Evolutionary conservation across 2,113 vertebrate genomes (phyloP).

Genomic region (Chrysemys picta): DNA sequence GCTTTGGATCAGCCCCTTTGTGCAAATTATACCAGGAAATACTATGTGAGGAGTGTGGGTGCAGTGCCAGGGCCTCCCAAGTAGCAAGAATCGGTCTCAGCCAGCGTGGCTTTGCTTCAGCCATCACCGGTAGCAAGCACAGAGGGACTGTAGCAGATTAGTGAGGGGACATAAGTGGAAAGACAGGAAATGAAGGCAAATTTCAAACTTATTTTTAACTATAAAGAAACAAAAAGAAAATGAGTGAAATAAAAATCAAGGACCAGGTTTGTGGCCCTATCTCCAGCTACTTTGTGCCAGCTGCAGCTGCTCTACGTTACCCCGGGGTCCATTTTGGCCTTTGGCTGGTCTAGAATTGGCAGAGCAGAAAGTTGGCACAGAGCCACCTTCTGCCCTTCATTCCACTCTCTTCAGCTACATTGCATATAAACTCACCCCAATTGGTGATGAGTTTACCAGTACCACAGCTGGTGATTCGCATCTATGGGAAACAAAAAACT

Average conservation of each 20-base stretch:
- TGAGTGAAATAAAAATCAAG: not conserved
- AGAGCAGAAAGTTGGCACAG: not conserved
- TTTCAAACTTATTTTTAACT: not conserved
- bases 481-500: not conserved
- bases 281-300: not conserved
- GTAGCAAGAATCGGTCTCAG: not conserved
- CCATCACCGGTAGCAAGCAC: not conserved
- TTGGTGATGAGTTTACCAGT: not conserved
- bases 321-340: not conserved
- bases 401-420: not conserved
- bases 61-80: not conserved
- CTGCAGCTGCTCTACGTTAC: not conserved
- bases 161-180: not conserved
- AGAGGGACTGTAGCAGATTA: not conserved
- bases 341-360: fast-evolving
- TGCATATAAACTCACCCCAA: not conserved
- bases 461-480: too few relatives aligned
- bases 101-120: not conserved
- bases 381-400: not conserved
- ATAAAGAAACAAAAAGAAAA: not conserved
- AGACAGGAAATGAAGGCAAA: not conserved
- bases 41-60: not conserved
- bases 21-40: not conserved
- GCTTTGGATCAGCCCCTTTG: not conserved
- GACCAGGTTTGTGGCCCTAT: not conserved